A percentile compares a stretch with the other conserved stretches of the same genome.
Conservation (phyloP, 2,113 vertebrate genomes). For the Pholis gunnellus region DNA sequence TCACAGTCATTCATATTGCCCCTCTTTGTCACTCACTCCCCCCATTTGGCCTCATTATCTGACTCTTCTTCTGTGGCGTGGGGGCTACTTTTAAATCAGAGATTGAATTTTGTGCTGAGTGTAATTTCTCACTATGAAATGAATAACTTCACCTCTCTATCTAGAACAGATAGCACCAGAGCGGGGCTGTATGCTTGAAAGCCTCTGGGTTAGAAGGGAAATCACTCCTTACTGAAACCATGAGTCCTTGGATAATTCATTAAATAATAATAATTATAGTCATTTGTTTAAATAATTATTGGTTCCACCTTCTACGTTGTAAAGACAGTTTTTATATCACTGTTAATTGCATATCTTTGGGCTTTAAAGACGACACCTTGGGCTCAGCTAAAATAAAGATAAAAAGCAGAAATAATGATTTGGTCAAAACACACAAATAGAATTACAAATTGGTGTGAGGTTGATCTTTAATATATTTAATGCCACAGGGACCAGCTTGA, state of each 20-base stretch:
- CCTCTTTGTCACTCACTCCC: constrained; percentile 7
- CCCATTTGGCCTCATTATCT: constrained; percentile 15
- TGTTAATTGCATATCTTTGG: background rate
- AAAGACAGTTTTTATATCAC: background rate
- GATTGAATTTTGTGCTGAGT: constrained; percentile 19
- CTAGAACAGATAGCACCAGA: background rate
- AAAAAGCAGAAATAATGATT: background rate
- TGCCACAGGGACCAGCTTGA: too few species aligned
- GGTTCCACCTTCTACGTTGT: background rate
- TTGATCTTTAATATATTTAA: too few species aligned
- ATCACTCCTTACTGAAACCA: background rate
- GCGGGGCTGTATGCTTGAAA: background rate
- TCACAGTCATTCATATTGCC: constrained; percentile 22
- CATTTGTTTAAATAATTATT: background rate
- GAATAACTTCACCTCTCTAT: background rate
- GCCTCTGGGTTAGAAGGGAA: background rate
- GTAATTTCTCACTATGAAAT: background rate
- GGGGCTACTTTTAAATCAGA: constrained; percentile 23
- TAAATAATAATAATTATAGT: background rate
- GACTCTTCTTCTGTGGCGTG: background rate
- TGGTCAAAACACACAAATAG: background rate
- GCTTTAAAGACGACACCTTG: too few species aligned
- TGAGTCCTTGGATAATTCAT: background rate
- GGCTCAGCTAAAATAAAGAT: background rate
- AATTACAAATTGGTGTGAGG: background rate